Evolutionary conservation across 2,888 invertebrate species (phyloP).

Genomic region (Anorthoa munda): DNA sequence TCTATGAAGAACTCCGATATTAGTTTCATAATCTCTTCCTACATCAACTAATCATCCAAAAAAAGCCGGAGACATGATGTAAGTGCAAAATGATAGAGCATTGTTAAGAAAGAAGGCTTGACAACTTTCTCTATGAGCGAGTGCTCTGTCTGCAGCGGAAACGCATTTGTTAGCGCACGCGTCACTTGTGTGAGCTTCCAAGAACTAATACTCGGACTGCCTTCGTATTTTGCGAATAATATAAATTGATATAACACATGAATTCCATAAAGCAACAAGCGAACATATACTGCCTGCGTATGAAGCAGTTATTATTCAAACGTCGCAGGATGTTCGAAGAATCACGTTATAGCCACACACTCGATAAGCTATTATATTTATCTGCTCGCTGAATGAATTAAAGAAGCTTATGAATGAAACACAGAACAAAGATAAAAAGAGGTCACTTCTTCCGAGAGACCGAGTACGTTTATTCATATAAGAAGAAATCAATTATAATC

Average conservation of each 20-base stretch:
- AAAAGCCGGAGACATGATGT: conserved; percentile 64
- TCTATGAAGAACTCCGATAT: conserved; percentile 48
- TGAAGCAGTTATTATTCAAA: conserved; percentile 43
- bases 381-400: conserved; percentile 53
- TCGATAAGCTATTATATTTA: conserved; percentile 52
- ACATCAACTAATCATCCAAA: conserved; percentile 62
- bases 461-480: conserved; percentile 72
- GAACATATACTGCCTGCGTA: conserved; percentile 8
- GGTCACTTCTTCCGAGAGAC: conserved; percentile 75
- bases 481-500: conserved; percentile 81
- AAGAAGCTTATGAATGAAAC: conserved; percentile 62
- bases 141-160: conserved; percentile 63
- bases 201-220: conserved; percentile 68
- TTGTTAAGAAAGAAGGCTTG: conserved; percentile 71
- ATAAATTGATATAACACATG: conserved; percentile 49
- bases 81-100: conserved; percentile 65
- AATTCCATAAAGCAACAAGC: conserved; percentile 45
- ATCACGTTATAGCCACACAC: conserved; percentile 32
- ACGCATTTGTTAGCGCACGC: conserved; percentile 69
- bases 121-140: conserved; percentile 74
- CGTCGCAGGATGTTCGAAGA: conserved; percentile 49
- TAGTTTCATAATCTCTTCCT: conserved; percentile 67
- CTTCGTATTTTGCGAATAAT: conserved; percentile 56
- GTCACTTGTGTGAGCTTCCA: conserved; percentile 65
- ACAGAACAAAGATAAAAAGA: conserved; percentile 67